Base-by-base conservation (phyloP, 2,888 invertebrate species). In the Ashinkailepas kermadecensis region DNA sequence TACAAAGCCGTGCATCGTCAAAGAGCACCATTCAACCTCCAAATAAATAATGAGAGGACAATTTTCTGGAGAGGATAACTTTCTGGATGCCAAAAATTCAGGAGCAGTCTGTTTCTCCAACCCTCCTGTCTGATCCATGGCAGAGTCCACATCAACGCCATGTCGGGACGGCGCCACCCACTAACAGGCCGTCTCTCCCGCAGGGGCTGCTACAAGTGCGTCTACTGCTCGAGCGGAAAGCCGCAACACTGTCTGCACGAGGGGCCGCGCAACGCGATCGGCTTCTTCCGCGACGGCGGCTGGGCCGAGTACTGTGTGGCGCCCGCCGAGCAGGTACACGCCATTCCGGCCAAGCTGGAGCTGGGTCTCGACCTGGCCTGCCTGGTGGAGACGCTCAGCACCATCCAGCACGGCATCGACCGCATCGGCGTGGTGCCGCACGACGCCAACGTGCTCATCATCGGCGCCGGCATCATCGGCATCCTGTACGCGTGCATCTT, bases 381-480 rank as follows among this genome's bases (percentile, higher is more conserved):
- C n/a, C 88, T 93, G 0, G 89, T 90, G 74, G 93, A 93, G 86
- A 93, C 93, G 0, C 88, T 92, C 80, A 92, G 93, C 0, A 93
- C 93, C 85, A 88, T 93, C 4, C 89, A 91, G 0, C 93, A 93
- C 84, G 93, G 92, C 0, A 92, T 90, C 89, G 91, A 93, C 84
- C 89, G 89, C 81, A 90, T 92, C 2, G 88, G 89, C 21, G 91
- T 92, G 0, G 87, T 93, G 10, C 86, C 89, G 0, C 89, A 93
- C 0, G 92, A 92, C 0, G 86, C 89, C 67, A 90, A 90, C 84
- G 90, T 93, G 25, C 88, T 93, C 58, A 87, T 93, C 0, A 89
- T 90, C 0, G 93, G 93, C 0, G 92, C 93, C 81, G 93, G 93
- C 1, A 93, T 93, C 80, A 93, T 93, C 84, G 93, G 93, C 86